Evolutionary conservation across 2,888 invertebrate genomes (phyloP).

Genomic region (Folsomia manolachei): DNA sequence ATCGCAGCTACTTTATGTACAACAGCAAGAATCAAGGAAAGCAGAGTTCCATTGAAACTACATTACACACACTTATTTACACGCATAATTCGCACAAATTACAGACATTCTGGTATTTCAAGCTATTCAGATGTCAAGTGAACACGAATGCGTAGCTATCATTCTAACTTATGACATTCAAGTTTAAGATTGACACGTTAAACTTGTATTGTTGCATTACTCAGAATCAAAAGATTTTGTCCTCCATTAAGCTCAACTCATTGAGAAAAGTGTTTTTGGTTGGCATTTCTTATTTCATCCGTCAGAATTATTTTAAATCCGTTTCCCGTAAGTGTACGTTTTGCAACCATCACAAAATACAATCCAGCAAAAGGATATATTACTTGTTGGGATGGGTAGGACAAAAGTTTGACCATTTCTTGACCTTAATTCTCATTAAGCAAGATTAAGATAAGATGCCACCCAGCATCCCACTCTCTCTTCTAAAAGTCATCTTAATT

Average conservation of each 20-base stretch:
- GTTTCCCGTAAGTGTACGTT: not conserved
- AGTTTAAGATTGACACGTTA: not conserved
- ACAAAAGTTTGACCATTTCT: not conserved
- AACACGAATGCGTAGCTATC: not conserved
- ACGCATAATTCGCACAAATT: not conserved
- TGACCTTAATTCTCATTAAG: not conserved
- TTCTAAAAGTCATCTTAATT: not conserved
- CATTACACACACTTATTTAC: not conserved
- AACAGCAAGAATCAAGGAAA: too few relatives aligned
- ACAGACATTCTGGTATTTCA: not conserved
- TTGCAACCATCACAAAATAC: too few relatives aligned
- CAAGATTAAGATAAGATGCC: too few relatives aligned
- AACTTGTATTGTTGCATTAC: not conserved
- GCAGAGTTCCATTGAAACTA: too few relatives aligned
- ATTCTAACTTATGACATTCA: not conserved
- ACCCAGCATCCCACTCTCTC: not conserved
- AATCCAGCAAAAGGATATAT: too few relatives aligned
- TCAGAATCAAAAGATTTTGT: not conserved
- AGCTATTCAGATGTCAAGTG: not conserved
- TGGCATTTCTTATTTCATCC: too few relatives aligned
- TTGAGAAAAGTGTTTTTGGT: too few relatives aligned
- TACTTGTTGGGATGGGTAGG: too few relatives aligned
- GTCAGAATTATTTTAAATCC: not conserved
- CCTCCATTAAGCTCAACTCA: too few relatives aligned
- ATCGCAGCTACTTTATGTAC: too few relatives aligned